Conservation (phyloP, 2,797 vertebrate genomes). For the Neosilurus hyrtlii region DNA sequence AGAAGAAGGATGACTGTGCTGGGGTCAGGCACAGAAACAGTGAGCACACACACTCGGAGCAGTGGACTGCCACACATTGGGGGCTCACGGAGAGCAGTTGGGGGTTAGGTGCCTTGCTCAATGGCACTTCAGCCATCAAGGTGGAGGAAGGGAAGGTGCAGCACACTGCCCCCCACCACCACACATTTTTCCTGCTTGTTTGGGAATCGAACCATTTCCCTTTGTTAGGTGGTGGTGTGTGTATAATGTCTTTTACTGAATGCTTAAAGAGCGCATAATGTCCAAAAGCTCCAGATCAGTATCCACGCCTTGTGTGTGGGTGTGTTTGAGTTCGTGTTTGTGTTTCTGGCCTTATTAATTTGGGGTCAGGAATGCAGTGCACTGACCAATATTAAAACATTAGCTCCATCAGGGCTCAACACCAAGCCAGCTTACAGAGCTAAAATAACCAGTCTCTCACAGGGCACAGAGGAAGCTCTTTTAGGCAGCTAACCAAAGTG, state of each 20-base stretch:
- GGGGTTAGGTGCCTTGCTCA: too few species aligned
- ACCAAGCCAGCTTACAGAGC: slow-evolving; percentile 71
- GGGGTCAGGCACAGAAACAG: neutral
- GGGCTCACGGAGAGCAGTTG: too few species aligned
- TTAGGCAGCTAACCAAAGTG: slow-evolving; percentile 36
- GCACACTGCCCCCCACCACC: too few species aligned
- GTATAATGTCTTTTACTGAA: neutral
- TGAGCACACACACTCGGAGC: too few species aligned
- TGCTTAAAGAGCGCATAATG: slow-evolving; percentile 45
- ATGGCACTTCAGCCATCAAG: too few species aligned
- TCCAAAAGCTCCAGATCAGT: slow-evolving; percentile 33
- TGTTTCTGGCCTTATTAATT: slow-evolving; percentile 59
- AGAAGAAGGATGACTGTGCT: neutral
- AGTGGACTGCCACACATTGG: too few species aligned
- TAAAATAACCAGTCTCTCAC: slow-evolving; percentile 67
- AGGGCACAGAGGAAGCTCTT: slow-evolving; percentile 53
- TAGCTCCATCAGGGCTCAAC: slow-evolving; percentile 73
- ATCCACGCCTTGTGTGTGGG: slow-evolving; percentile 33
- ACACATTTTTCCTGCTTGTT: too few species aligned
- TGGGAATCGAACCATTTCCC: neutral
- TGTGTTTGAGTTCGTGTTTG: slow-evolving; percentile 21
- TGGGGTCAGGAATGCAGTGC: slow-evolving; percentile 62
- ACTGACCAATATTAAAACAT: slow-evolving; percentile 75
- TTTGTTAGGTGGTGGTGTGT: neutral
- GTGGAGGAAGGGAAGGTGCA: too few species aligned